A percentile compares a stretch with the other conserved stretches of the same genome.
Evolutionary conservation across 2,888 invertebrate species (phyloP).

Genomic region (Mimumesa dahlbomi): DNA sequence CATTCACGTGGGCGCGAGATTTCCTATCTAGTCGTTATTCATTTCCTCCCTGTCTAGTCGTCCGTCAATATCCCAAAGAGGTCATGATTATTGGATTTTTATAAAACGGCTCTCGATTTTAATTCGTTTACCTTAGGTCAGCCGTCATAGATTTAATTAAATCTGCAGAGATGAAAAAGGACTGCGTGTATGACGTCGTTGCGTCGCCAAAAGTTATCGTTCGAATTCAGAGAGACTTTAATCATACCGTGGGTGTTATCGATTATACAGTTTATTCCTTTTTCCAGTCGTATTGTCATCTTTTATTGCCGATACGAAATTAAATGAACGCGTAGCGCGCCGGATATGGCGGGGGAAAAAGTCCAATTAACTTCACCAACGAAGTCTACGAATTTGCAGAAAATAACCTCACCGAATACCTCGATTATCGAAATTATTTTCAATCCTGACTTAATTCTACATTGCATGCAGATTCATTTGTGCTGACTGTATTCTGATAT

Average conservation of each 20-base stretch:
- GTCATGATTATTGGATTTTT: slow-evolving; percentile 17
- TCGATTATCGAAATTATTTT: no score
- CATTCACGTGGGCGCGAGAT: slow-evolving; percentile 15
- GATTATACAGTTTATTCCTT: neutral
- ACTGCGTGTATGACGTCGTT: neutral
- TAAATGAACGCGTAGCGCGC: neutral
- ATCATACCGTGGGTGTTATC: neutral
- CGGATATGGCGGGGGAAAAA: neutral
- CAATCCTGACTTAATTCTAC: no score
- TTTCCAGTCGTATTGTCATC: neutral
- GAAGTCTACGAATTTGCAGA: no score
- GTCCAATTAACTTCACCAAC: neutral
- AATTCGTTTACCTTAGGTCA: slow-evolving; percentile 8
- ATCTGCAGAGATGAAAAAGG: slow-evolving; percentile 1
- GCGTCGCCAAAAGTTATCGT: neutral
- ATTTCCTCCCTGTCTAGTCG: slow-evolving; percentile 1
- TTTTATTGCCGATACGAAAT: neutral
- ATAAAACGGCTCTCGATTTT: slow-evolving; percentile 14
- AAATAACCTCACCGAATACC: no score
- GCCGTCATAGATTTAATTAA: slow-evolving; percentile 19
- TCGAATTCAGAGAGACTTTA: neutral
- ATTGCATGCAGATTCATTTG: no score
- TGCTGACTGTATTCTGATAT: no score
- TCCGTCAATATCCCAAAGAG: slow-evolving; percentile 18
- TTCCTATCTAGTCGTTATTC: slow-evolving; percentile 16